A percentile compares a stretch with the other conserved stretches of the same genome.
Conservation (phyloP, 2,888 invertebrate species). For the Cryptocheilus praepositus region DNA sequence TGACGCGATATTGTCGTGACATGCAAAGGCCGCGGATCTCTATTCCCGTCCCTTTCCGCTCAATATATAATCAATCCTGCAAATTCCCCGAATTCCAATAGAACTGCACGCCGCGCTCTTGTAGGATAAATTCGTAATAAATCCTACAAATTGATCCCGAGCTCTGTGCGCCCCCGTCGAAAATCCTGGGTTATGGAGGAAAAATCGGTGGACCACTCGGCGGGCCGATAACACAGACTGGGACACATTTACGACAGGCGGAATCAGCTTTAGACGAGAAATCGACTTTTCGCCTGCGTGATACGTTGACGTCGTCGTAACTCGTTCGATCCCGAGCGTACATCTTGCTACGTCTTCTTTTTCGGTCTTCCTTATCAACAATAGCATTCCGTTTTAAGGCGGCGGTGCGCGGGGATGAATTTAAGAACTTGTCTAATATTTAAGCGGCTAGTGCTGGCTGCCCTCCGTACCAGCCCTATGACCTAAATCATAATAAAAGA, state of each 20-base stretch:
- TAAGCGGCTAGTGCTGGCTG: too few relatives aligned
- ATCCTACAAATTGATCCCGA: neutral
- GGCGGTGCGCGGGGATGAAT: too few relatives aligned
- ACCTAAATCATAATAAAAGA: too few relatives aligned
- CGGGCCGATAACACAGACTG: conserved; percentile 12
- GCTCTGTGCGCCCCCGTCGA: neutral
- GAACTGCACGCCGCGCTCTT: conserved; percentile 1
- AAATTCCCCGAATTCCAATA: neutral
- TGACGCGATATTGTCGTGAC: too few relatives aligned
- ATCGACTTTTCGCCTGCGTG: conserved; percentile 24
- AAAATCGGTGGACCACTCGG: conserved; percentile 1
- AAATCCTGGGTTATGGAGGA: neutral
- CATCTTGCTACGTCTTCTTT: neutral
- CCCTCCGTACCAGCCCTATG: too few relatives aligned
- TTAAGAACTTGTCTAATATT: too few relatives aligned
- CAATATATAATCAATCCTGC: too few relatives aligned
- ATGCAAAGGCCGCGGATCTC: too few relatives aligned
- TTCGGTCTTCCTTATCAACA: neutral
- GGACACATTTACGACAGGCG: conserved; percentile 16
- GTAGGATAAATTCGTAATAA: conserved; percentile 7
- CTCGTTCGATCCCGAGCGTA: conserved; percentile 6
- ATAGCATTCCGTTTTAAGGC: neutral
- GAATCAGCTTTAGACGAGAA: conserved; percentile 25
- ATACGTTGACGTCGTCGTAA: neutral
- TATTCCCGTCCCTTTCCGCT: too few relatives aligned